phyloP scores from a whole-genome alignment of 1,140 invertebrate genomes.

The Lutraria rhynchaena region DNA sequence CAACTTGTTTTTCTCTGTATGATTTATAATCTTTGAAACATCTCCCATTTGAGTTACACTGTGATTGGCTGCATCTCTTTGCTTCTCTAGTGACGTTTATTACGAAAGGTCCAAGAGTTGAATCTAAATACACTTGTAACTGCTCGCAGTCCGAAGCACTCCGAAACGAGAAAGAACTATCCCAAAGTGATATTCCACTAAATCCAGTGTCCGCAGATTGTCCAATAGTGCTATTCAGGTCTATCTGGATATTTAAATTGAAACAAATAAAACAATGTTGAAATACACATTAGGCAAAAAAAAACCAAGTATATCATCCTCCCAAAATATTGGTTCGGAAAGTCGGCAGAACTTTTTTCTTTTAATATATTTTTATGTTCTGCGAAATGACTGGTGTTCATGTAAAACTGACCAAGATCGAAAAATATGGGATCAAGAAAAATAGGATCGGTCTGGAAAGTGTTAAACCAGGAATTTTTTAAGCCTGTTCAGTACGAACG shows the following conservation, averaged over 20 bases:
- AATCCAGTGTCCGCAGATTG: conserved; percentile 41
- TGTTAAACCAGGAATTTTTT: too few species aligned
- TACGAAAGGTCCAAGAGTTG: conserved; percentile 30
- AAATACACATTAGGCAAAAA: not conserved
- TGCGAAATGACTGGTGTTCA: too few species aligned
- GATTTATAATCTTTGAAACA: conserved; percentile 9
- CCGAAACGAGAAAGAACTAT: conserved; percentile 33
- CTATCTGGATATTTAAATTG: conserved; percentile 2
- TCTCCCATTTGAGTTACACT: conserved; percentile 32
- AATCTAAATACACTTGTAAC: conserved; percentile 1
- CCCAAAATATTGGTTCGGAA: not conserved
- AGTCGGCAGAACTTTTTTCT: not conserved
- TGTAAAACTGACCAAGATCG: too few species aligned
- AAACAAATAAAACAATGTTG: not conserved
- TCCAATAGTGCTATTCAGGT: conserved; percentile 33
- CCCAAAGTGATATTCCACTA: conserved; percentile 38
- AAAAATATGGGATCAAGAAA: too few species aligned
- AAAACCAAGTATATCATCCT: not conserved
- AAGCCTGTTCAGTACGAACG: too few species aligned
- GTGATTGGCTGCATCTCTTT: conserved; percentile 6
- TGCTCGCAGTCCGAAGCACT: not conserved
- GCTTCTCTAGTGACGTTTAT: not conserved
- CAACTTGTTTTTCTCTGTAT: not conserved
- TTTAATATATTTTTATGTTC: not conserved
- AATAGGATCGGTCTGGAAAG: too few species aligned